These are phyloP conservation scores for Crambe crambe DNA, from an alignment of 37 sponge, comb jelly and placozoan genomes.

Conservation along the genomic window DNA sequence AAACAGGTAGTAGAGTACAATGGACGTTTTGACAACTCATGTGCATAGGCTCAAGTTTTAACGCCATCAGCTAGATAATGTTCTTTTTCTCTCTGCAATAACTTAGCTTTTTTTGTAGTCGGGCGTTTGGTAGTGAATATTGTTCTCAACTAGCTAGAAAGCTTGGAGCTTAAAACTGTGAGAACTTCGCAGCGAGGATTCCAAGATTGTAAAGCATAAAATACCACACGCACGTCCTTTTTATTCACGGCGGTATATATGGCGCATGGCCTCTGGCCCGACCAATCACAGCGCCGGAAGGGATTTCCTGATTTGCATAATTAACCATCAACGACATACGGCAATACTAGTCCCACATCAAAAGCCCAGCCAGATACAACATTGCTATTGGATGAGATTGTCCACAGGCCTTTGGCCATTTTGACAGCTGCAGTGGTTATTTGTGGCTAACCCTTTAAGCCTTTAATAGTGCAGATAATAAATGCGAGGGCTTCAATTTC, in stretches of 20 bases:
- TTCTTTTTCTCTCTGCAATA: constrained; percentile 3
- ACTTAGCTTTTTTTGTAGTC: too few species aligned
- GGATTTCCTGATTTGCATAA: neutral
- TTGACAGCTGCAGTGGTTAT: neutral
- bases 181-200: neutral
- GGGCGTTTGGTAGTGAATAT: neutral
- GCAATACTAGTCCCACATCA: too few species aligned
- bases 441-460: neutral
- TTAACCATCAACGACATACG: too few species aligned
- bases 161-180: neutral
- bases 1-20: constrained; percentile 35
- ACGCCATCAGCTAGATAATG: constrained; percentile 31
- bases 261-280: neutral
- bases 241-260: neutral
- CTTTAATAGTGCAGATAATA: neutral
- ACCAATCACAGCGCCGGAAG: neutral
- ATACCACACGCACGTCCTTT: neutral
- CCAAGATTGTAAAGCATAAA: neutral
- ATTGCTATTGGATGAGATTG: neutral
- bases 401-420: neutral
- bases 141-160: neutral
- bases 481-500: neutral
- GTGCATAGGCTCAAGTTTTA: constrained; percentile 59
- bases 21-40: constrained; percentile 66
- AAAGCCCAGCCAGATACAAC: too few species aligned